Evolutionary conservation across 1,140 invertebrate genomes (phyloP).

Genomic region (Subanguina moxae): DNA sequence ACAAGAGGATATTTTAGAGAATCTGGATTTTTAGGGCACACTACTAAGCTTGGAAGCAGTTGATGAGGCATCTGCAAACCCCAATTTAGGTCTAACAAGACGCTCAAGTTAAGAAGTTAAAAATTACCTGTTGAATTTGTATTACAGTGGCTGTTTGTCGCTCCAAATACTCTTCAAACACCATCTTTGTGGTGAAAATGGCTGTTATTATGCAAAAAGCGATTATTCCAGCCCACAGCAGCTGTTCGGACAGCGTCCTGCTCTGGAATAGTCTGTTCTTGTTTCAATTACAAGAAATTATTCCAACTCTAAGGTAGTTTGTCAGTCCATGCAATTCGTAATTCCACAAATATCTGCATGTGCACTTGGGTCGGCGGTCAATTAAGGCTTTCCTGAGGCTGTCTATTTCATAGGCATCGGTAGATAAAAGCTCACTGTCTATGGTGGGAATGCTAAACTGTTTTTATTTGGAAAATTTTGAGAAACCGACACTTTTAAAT

Average conservation of each 20-base stretch:
- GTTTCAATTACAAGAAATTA: neutral
- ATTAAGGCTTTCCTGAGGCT: neutral
- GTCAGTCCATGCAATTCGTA: conserved; percentile 31
- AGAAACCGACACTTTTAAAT: neutral
- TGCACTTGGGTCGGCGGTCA: conserved; percentile 11
- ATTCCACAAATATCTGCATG: conserved; percentile 31
- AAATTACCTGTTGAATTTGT: neutral
- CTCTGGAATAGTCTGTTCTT: conserved; percentile 2
- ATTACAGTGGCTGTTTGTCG: conserved; percentile 23
- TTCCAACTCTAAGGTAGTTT: conserved; percentile 17
- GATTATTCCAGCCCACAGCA: conserved; percentile 24
- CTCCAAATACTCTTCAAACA: conserved; percentile 31
- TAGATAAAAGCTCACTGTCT: neutral
- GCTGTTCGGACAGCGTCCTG: conserved; percentile 3
- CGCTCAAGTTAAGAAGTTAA: no score
- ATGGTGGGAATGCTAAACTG: neutral
- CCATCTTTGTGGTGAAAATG: conserved; percentile 14
- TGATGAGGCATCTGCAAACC: neutral
- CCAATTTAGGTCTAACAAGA: no score
- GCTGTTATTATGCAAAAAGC: conserved; percentile 22
- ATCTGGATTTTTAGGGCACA: conserved; percentile 41
- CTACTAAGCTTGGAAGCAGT: conserved; percentile 23
- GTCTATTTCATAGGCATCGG: neutral
- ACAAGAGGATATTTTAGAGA: conserved; percentile 21
- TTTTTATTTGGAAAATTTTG: conserved; percentile 2